phyloP scores from a whole-genome alignment of 2,888 invertebrate species.

The Drosophila paracracens region DNA sequence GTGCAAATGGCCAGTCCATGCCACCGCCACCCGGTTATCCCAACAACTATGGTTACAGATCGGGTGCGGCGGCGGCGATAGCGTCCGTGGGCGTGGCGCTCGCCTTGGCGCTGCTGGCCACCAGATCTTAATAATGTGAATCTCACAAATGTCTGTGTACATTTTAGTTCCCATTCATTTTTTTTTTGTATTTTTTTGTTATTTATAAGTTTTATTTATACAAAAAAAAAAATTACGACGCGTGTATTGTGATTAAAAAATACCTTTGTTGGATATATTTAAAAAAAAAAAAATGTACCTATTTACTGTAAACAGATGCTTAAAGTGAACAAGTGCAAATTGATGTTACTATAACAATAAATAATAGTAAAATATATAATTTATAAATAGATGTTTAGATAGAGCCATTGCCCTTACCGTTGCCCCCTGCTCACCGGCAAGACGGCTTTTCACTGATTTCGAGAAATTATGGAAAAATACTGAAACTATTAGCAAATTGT shows the following conservation, averaged over 20 bases:
- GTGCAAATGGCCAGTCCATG: slow-evolving; percentile 31
- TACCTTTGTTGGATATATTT: slow-evolving; percentile 20
- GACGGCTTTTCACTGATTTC: not conserved
- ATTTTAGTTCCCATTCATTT: not conserved
- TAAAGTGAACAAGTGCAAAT: not conserved
- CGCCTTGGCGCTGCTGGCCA: slow-evolving; percentile 26
- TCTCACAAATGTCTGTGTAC: not conserved
- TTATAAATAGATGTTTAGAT: not conserved
- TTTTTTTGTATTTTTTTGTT: slow-evolving; percentile 39
- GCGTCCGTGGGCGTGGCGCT: slow-evolving; percentile 40
- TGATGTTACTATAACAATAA: not conserved
- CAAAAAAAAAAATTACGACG: slow-evolving; percentile 27
- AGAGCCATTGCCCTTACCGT: not conserved
- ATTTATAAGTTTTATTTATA: slow-evolving; percentile 68
- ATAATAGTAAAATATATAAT: not conserved
- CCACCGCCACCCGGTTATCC: slow-evolving; percentile 47
- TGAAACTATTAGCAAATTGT: not conserved
- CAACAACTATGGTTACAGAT: slow-evolving; percentile 43
- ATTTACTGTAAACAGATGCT: not conserved
- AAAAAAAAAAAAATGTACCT: not conserved
- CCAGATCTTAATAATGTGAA: slow-evolving; percentile 32
- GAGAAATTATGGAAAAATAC: not conserved
- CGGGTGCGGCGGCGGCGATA: not conserved
- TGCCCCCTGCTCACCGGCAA: not conserved
- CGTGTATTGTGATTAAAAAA: slow-evolving; percentile 37